Evolutionary conservation across 2,797 vertebrate species (phyloP), one percentile per base, ranked within the genome.

Genomic region (Eutrigla gurnardus): DNA sequence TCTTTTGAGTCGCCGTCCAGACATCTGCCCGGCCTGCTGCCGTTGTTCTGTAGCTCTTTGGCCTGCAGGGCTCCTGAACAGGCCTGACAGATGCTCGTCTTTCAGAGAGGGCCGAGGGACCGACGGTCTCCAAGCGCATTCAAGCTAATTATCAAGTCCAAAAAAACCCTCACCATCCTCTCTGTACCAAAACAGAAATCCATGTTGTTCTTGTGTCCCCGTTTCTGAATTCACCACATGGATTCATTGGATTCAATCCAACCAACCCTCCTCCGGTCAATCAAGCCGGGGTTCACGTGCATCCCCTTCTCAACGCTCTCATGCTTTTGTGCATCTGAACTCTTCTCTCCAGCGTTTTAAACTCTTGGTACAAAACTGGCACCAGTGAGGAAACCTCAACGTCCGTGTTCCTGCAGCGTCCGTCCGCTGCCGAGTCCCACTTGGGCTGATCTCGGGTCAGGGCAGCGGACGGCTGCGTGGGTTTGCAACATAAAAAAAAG

Each of bases 381-480:
- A 75, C 70, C 72, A 50, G 52, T 52, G 62, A 73, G 81, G 61
- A 81, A 82, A 75, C 83, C 81, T 83, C 80, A 80, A 35, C 70
- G 71, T 75, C 78, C 18, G 78, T 40, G 70, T 72, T 80, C 65
- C 52, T n/a, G 77, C 61, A 50, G 60, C 55, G 71, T 75, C 74
- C 78, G 69, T 75, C 77, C 76, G 77, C 80, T 80, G 54, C 71
- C 0, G 61, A 75, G 49, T 82, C 81, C 86, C 69, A 32, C 73
- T 50, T 72, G 76, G 67, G 75, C 84, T 72, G 82, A 78, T 86
- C 81, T 85, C 80, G 80, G 88, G 89, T 92, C 89, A 91, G 76
- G 64, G 25, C 79, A 89, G 85, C 42, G 70, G 80, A 84, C 55
- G 84, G 71, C 85, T 86, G 87, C 46, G 79, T 89, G 88, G 89